Conservation (phyloP, 2,113 vertebrate species). For the Thalassarche chlororhynchos region DNA sequence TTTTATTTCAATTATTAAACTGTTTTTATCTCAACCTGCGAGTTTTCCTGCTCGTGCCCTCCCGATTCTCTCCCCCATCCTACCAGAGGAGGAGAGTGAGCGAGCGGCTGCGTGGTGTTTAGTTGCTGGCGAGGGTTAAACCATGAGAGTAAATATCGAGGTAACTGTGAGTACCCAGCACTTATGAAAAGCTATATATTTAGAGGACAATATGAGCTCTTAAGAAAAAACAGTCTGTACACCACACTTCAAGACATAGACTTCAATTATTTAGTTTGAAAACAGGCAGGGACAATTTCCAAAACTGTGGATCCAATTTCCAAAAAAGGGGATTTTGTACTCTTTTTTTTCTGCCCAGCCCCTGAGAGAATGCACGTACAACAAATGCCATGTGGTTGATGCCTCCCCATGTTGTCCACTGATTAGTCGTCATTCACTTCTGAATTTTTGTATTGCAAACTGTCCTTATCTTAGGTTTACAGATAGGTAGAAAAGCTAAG, state of each 20-base stretch:
- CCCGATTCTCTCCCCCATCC: too few species aligned
- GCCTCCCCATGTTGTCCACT: accelerated
- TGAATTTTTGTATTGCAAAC: neutral
- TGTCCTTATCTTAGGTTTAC: neutral
- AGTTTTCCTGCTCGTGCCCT: too few species aligned
- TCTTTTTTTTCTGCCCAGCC: neutral
- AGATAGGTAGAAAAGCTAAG: neutral
- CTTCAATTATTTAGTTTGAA: neutral
- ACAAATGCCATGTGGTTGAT: neutral
- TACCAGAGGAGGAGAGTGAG: too few species aligned
- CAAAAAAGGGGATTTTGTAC: neutral
- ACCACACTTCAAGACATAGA: neutral
- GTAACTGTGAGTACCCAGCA: neutral
- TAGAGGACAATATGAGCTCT: neutral
- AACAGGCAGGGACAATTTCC: neutral
- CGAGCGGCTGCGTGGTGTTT: too few species aligned
- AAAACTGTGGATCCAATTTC: neutral
- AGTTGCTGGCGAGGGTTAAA: too few species aligned
- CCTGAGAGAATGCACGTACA: neutral
- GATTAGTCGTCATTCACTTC: neutral
- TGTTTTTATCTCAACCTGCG: too few species aligned
- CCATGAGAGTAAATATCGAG: neutral
- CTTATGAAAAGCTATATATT: neutral
- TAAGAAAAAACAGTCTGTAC: neutral
- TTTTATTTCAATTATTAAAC: too few species aligned